Base-by-base conservation (phyloP, 2,797 vertebrate genomes). In the Gadopsis bispinosus region DNA sequence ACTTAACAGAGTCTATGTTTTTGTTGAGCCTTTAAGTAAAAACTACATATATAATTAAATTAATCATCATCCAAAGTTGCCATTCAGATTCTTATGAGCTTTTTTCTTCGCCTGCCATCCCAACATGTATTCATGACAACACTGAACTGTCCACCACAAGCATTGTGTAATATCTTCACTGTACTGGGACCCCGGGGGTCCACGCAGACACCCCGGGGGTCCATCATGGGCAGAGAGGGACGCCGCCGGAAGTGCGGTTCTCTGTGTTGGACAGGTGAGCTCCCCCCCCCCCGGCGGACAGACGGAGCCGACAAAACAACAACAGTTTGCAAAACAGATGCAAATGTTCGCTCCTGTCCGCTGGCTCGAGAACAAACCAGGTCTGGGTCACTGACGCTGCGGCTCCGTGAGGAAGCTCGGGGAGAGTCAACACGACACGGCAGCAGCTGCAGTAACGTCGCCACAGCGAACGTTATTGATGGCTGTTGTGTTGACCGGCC, bases 271-370 rank as follows among this genome's bases (percentile, higher is more conserved):
- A 53, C 75, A 79, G 67, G 75, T 84, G 75, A 54, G 26, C 43
- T 7, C 6, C 41, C 26, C 35, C 17, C 5, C 6, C 41, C 26
- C 35, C 17, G 35, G 33, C 53, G 43, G 6, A 41, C 13, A 56
- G 5, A 51, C 20, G 17, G 20, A 43, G 20, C 14, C 39, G 31
- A 76, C 55, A 55, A 65, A 73, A 81, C 41, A 71, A 64, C 78
- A 65, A 68, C 58, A 63, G 26, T 77, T 79, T 70, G 80, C 85
- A 88, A 87, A 88, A 75, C 9, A 79, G 19, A 93, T 87, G 88
- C 87, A 92, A 90, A 92, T 83, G 54, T 74, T n/a, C 39, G 60
- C 68, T 81, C 48, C 35, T 29, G 55, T 55, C 19, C 56, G 33
- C 7, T 3, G 16, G 26, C 71, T 51, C 16, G 1, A 3, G 73